Conservation (phyloP, 2,888 invertebrate species). For the Corbicula japonica region DNA sequence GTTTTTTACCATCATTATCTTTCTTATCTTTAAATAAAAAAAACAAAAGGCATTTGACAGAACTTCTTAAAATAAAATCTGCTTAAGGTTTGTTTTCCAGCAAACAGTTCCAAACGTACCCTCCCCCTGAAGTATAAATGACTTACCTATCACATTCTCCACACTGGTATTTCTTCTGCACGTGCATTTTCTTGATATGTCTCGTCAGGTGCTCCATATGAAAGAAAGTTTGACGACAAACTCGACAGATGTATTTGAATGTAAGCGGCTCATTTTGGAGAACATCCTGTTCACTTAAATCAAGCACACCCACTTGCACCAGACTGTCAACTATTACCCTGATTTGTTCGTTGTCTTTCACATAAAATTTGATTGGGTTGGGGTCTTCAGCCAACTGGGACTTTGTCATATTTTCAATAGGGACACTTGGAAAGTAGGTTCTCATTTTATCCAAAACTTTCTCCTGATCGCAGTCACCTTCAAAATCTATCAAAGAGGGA, state of each 20-base stretch:
- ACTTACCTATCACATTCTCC: conserved; percentile 53
- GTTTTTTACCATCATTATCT: no score
- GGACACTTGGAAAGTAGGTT: conserved; percentile 11
- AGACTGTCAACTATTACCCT: conserved; percentile 27
- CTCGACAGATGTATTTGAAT: conserved; percentile 42
- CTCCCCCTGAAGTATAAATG: no score
- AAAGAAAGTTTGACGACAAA: conserved; percentile 54
- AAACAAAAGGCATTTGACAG: no score
- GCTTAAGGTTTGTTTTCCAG: no score
- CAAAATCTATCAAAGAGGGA: background rate
- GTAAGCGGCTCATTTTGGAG: conserved; percentile 22
- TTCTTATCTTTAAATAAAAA: no score
- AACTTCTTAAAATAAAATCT: no score
- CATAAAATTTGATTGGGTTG: conserved; percentile 22
- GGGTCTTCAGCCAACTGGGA: conserved; percentile 13
- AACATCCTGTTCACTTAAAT: conserved; percentile 17
- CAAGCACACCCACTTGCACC: conserved; percentile 28
- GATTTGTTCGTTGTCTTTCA: conserved; percentile 56
- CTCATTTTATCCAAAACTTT: conserved; percentile 25
- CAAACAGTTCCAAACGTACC: no score
- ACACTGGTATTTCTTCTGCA: conserved; percentile 56
- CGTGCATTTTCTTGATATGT: conserved; percentile 49
- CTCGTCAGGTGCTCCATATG: conserved; percentile 56
- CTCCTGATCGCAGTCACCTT: conserved; percentile 6
- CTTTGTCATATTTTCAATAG: conserved; percentile 6